Conservation (phyloP, 1,140 invertebrate species). For the Drosophila trapezifrons region DNA sequence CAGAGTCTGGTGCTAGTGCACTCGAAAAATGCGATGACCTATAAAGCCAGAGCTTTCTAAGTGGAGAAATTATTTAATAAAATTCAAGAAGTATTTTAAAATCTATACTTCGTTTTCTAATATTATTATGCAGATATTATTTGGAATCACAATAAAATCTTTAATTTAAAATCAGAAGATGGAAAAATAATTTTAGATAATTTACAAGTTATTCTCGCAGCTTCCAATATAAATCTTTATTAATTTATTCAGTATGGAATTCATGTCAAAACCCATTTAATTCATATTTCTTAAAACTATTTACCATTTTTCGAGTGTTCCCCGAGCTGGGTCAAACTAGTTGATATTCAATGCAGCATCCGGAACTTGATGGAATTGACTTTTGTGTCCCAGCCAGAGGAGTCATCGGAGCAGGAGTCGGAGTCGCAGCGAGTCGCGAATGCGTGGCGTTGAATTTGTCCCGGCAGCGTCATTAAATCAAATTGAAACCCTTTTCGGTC, state of each 20-base stretch:
- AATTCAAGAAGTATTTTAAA: too few species aligned
- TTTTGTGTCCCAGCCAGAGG: slow-evolving; percentile 58
- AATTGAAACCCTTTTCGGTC: slow-evolving; percentile 77
- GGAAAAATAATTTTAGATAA: too few species aligned
- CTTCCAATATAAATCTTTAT: background rate
- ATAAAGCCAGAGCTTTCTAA: background rate
- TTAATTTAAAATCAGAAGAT: too few species aligned
- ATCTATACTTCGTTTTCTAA: too few species aligned
- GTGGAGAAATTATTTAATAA: background rate
- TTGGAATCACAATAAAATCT: too few species aligned
- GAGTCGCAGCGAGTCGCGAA: slow-evolving; percentile 28
- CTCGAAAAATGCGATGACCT: slow-evolving; percentile 18
- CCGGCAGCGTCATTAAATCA: slow-evolving; percentile 79
- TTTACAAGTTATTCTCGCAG: too few species aligned
- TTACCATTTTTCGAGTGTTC: slow-evolving; percentile 15
- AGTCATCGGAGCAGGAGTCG: background rate
- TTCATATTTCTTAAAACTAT: too few species aligned
- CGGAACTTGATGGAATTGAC: slow-evolving; percentile 81
- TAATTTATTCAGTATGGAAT: background rate
- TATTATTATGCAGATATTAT: too few species aligned
- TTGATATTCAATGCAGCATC: slow-evolving; percentile 80
- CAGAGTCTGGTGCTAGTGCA: slow-evolving; percentile 27
- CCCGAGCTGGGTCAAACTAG: slow-evolving; percentile 53
- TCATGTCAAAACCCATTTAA: background rate
- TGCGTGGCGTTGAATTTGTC: slow-evolving; percentile 75